Evolutionary conservation across 1,140 invertebrate genomes (phyloP).

Genomic region (Heterodera carotae): DNA sequence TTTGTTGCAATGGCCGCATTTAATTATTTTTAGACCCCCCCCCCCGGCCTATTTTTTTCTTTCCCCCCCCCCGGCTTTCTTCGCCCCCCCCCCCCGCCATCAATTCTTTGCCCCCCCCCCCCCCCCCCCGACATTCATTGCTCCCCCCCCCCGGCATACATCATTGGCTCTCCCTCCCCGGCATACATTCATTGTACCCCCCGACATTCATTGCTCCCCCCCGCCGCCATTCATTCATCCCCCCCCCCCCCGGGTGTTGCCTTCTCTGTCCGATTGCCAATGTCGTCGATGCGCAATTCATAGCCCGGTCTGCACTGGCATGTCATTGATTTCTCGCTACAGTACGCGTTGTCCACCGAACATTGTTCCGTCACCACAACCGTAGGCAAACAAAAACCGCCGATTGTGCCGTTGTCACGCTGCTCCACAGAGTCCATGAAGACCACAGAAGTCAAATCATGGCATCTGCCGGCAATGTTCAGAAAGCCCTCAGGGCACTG

Average conservation of each 20-base stretch:
- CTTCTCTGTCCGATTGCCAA: constrained; percentile 25
- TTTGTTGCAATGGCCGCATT: too few relatives aligned
- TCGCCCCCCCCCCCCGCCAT: too few relatives aligned
- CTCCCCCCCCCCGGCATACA: too few relatives aligned
- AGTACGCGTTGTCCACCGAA: constrained; percentile 58
- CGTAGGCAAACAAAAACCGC: constrained; percentile 60
- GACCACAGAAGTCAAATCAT: constrained; percentile 64
- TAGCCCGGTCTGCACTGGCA: constrained; percentile 62
- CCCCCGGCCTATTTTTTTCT: too few relatives aligned
- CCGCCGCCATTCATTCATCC: not conserved
- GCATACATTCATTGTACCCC: too few relatives aligned
- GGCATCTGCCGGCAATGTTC: constrained; percentile 63
- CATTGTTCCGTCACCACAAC: constrained; percentile 44
- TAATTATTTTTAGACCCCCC: too few relatives aligned
- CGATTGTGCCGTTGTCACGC: constrained; percentile 61
- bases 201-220: too few relatives aligned
- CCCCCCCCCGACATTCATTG: too few relatives aligned
- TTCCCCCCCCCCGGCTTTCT: too few relatives aligned
- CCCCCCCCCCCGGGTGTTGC: not conserved
- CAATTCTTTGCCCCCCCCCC: too few relatives aligned
- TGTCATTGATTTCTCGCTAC: constrained; percentile 61
- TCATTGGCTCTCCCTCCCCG: too few relatives aligned
- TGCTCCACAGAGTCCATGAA: constrained; percentile 66
- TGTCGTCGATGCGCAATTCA: constrained; percentile 55
- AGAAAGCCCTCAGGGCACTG: constrained; percentile 63